Evolutionary conservation across 1,140 invertebrate species (phyloP).

Genomic region (Danaus melanippus): DNA sequence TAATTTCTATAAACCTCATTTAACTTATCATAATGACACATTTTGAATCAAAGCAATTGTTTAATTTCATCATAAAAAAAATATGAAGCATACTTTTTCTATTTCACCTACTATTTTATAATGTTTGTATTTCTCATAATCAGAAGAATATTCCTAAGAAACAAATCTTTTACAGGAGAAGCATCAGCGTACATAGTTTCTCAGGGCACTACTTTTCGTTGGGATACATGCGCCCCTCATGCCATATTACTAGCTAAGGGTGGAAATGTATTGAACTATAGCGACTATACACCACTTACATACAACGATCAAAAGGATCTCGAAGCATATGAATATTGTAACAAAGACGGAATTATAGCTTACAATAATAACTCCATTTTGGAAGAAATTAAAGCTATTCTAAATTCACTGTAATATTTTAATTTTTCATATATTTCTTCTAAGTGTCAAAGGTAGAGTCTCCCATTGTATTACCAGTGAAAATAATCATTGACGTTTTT

Average conservation of each 20-base stretch:
- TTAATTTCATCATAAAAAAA: too few relatives aligned
- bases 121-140: background rate
- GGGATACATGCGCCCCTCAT: conserved; percentile 91
- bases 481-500: too few relatives aligned
- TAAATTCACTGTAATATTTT: conserved; percentile 16
- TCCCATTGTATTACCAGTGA: too few relatives aligned
- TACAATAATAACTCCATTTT: conserved; percentile 30
- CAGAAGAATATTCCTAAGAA: background rate
- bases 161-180: conserved; percentile 66
- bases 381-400: conserved; percentile 33
- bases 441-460: too few relatives aligned
- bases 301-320: conserved; percentile 41
- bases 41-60: too few relatives aligned
- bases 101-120: too few relatives aligned
- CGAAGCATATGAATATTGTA: conserved; percentile 44
- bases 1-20: background rate
- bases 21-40: too few relatives aligned
- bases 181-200: conserved; percentile 86
- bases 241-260: conserved; percentile 76
- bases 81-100: too few relatives aligned
- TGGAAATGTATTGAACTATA: conserved; percentile 40
- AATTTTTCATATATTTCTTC: background rate
- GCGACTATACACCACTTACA: conserved; percentile 28
- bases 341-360: conserved; percentile 53
- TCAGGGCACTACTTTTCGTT: conserved; percentile 84